A percentile compares a stretch with the other conserved stretches of the same genome.
Conservation (phyloP, 2,113 vertebrate species). For the Percina caprodes region DNA sequence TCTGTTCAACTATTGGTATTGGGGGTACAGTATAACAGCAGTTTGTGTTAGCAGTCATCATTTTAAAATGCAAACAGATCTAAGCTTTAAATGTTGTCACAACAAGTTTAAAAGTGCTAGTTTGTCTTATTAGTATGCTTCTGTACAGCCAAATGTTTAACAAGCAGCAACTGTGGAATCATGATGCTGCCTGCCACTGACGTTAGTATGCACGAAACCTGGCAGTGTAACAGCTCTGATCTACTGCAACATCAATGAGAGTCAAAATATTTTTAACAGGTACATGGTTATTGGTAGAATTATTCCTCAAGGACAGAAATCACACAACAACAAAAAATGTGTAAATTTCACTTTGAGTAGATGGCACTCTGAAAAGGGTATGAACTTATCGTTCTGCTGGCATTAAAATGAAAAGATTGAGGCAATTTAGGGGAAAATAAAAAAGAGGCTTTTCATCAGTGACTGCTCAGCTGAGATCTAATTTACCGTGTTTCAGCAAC, state of each 20-base stretch:
- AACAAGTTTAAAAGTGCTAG: slow-evolving; percentile 21
- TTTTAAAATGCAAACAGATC: neutral
- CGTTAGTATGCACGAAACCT: neutral
- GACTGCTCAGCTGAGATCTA: slow-evolving; percentile 38
- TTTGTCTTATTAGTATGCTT: slow-evolving; percentile 31
- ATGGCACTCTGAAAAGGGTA: neutral
- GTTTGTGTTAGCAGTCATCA: neutral
- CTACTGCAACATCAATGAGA: neutral
- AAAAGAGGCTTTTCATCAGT: slow-evolving; percentile 44
- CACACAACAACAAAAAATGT: slow-evolving; percentile 7
- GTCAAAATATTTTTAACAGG: slow-evolving; percentile 24
- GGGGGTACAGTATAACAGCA: neutral
- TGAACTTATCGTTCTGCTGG: slow-evolving; percentile 21
- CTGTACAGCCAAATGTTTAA: slow-evolving; percentile 16
- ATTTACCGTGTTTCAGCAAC: slow-evolving; percentile 35
- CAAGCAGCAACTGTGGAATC: slow-evolving; percentile 12
- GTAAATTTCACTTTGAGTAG: neutral
- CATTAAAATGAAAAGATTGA: slow-evolving; percentile 32
- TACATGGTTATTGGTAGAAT: slow-evolving; percentile 7
- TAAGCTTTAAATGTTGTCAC: neutral
- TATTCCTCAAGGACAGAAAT: slow-evolving; percentile 2
- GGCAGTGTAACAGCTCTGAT: slow-evolving; percentile 13
- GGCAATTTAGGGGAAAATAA: slow-evolving; percentile 35
- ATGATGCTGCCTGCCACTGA: slow-evolving; percentile 5
- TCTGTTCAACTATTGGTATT: neutral